phyloP scores from a whole-genome alignment of 2,888 invertebrate genomes.

The Oegoconia quadripuncta region DNA sequence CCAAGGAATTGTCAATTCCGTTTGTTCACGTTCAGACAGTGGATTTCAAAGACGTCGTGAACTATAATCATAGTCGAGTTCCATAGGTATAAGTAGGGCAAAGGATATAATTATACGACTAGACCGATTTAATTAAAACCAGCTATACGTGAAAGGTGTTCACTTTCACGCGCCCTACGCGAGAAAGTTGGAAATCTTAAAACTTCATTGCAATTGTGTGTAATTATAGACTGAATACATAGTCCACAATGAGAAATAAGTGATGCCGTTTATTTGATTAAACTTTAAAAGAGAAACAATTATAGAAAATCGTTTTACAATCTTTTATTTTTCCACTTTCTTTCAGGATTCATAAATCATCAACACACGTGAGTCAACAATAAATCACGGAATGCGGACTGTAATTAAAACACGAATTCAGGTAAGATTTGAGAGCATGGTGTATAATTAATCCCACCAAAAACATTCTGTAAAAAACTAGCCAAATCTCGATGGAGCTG shows the following conservation, averaged over 20 bases:
- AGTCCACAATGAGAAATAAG: not conserved
- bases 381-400: slow-evolving; percentile 62
- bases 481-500: too few species aligned
- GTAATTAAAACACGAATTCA: slow-evolving; percentile 72
- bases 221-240: slow-evolving; percentile 33
- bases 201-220: slow-evolving; percentile 39
- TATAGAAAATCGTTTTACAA: slow-evolving; percentile 3
- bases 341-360: slow-evolving; percentile 54
- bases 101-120: slow-evolving; percentile 68
- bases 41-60: slow-evolving; percentile 55
- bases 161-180: slow-evolving; percentile 64
- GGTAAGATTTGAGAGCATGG: slow-evolving; percentile 62
- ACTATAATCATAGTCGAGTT: slow-evolving; percentile 68
- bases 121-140: slow-evolving; percentile 63
- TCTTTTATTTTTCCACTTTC: slow-evolving; percentile 18
- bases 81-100: slow-evolving; percentile 64
- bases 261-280: slow-evolving; percentile 1
- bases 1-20: slow-evolving; percentile 44
- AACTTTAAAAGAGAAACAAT: slow-evolving; percentile 12
- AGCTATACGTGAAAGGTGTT: slow-evolving; percentile 66
- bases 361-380: slow-evolving; percentile 54
- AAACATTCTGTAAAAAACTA: too few species aligned
- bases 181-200: slow-evolving; percentile 38
- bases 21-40: slow-evolving; percentile 42
- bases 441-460: slow-evolving; percentile 77